phyloP scores from a whole-genome alignment of 2,797 vertebrate species.

The Apogon hyalosoma region DNA sequence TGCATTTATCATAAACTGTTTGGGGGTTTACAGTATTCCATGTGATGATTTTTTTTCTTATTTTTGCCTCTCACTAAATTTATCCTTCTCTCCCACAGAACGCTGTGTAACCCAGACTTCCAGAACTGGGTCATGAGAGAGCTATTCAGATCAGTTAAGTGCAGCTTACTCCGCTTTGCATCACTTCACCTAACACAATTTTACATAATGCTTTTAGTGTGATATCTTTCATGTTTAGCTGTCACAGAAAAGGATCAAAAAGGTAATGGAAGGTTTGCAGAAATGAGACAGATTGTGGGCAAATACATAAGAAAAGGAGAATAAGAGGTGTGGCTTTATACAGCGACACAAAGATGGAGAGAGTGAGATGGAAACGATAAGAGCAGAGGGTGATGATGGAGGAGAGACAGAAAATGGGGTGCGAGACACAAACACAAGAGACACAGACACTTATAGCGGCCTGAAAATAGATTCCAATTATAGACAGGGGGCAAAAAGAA shows the following conservation, averaged over 20 bases:
- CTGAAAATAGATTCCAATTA: conserved; percentile 91
- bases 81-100: conserved; percentile 67
- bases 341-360: conserved; percentile 54
- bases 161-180: conserved; percentile 58
- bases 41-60: conserved; percentile 27
- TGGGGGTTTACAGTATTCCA: conserved; percentile 23
- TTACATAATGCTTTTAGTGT: conserved; percentile 48
- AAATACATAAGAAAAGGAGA: conserved; percentile 22
- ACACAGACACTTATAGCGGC: conserved; percentile 83
- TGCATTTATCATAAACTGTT: conserved; percentile 21
- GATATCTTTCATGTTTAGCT: conserved; percentile 42
- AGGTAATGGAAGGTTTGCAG: conserved; percentile 26
- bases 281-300: conserved; percentile 37
- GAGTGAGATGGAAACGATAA: conserved; percentile 59
- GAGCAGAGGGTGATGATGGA: conserved; percentile 71
- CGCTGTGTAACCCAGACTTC: conserved; percentile 73
- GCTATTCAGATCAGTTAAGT: conserved; percentile 64
- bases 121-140: conserved; percentile 77
- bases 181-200: conserved; percentile 58
- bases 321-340: conserved; percentile 35
- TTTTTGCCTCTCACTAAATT: conserved; percentile 66
- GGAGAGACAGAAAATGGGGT: conserved; percentile 78
- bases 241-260: conserved; percentile 38
- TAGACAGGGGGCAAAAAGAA: conserved; percentile 80
- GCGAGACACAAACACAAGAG: conserved; percentile 87